phyloP scores from a whole-genome alignment of 2,888 invertebrate species.

The Cepaea hortensis region DNA sequence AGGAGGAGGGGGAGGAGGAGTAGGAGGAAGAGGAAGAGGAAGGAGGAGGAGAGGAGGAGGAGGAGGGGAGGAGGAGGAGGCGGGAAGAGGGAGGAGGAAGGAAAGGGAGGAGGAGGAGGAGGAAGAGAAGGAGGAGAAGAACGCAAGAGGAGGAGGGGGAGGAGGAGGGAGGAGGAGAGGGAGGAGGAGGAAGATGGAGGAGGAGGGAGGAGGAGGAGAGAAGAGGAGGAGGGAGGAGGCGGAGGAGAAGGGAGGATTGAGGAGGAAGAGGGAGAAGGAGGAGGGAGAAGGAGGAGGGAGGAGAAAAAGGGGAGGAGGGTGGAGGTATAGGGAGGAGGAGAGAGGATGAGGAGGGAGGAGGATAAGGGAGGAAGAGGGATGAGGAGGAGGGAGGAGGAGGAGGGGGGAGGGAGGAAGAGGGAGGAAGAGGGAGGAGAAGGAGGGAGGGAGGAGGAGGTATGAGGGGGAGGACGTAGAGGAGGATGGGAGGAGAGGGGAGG shows the following conservation, averaged over 20 bases:
- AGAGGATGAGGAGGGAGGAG: no score
- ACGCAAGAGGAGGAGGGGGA: background rate
- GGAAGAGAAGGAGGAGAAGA: slow-evolving; percentile 10
- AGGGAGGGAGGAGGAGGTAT: background rate
- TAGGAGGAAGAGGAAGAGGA: background rate
- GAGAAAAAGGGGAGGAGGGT: background rate
- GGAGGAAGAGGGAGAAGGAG: background rate
- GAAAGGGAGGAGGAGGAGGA: background rate
- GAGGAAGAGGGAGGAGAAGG: slow-evolving; percentile 10
- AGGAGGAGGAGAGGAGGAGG: slow-evolving; percentile 11
- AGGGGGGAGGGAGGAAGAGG: no score
- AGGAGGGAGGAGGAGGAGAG: background rate
- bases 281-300: background rate
- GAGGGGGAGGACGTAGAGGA: no score
- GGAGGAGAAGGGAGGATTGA: no score
- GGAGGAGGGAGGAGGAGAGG: background rate
- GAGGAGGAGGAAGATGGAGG: background rate
- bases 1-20: background rate
- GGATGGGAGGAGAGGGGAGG: no score
- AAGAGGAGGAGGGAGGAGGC: background rate
- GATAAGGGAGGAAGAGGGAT: no score
- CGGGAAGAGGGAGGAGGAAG: no score
- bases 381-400: no score
- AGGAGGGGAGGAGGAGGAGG: background rate
- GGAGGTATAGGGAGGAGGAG: no score